Base-by-base conservation (phyloP, 2,113 vertebrate genomes). In the Glareola pratincola region DNA sequence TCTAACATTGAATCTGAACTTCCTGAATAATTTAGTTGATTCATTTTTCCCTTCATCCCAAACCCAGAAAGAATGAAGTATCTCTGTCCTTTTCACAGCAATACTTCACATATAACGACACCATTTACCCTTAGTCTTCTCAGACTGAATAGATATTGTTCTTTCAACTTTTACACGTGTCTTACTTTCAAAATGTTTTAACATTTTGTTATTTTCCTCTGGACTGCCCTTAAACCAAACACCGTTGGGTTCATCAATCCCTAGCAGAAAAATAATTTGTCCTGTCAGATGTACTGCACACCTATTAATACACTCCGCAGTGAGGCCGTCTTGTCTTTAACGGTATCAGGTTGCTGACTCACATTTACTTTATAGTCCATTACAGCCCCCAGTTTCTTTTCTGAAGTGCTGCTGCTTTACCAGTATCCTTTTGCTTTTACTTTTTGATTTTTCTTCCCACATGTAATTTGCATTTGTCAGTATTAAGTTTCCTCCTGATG, bases 301-400 rank as follows among this genome's bases (percentile, higher is more conserved):
- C 30, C 77, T 91, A 87, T 51, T 93, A 90, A 85, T 48, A 85
- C 8, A 68, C 30, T 79, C 47, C 69, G 64, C 9, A 60, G 37
- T 26, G 36, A 94, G 1, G 7, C 12, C 36, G 19, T 17, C 63
- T 66, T 80, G 71, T 85, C 71, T 60, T 59, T 59, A 72, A 77
- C 4, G 13, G 73, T 15, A 92, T 14, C 47, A 91, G 4, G 3
- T 22, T 82, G 87, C 88, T 96, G 96, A 94, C 74, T 96, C 87
- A 93, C 82, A 89, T 92, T 95, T 96, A 77, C n/a, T 81, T 84
- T 45, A 53, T 8, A 51, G 74, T 68, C 68, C 81, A 90, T 93
- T 94, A 95, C 60, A 94, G 76, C 62, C 71, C 57, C 30, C 78
- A 86, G 64, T 43, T 67, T 81, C 67, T 81, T 66, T 72, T 57